Base-by-base conservation (phyloP, 2,797 vertebrate genomes). In the Dermochelys coriacea region DNA sequence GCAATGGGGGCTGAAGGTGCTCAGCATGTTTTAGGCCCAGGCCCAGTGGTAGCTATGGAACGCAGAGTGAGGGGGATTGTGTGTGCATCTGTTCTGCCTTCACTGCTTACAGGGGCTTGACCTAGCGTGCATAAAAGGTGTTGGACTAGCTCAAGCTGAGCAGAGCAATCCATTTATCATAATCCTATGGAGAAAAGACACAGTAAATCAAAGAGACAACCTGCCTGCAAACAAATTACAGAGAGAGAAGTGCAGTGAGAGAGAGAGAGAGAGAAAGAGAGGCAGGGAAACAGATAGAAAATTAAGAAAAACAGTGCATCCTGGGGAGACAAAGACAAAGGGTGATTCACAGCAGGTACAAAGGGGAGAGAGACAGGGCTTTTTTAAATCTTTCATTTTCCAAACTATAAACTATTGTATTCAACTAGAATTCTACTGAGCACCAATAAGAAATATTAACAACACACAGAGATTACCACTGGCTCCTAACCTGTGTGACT, bases 161-260 rank as follows among this genome's bases (percentile, higher is more conserved):
- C 95, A 97, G 97, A 59, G 96, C 97, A 97, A 98, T 96, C 98
- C 98, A 98, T 98, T 98, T 98, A 98, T 98, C 98, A 98, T 98
- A 98, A 98, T 98, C 97, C 97, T 96, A 97, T 96, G 4, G 49
- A 98, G 97, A 96, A 98, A 95, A 97, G 94, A 96, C 84, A 98
- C 96, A 97, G 98, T 98, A 98, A 98, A 98, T 98, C 98, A 98
- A 97, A 98, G 94, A 97, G 97, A 98, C 97, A 98, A 97, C 96
- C 95, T 61, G 97, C 95, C 96, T 98, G 97, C 97, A 98, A 98
- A 98, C 95, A 97, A 98, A 98, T 98, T 97, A 97, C 93, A 94
- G 41, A 93, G 90, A 82, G 87, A 81, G 71, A 80, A 54, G 90
- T 74, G 91, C 2, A 45, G 59, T 50, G 78, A 96, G 93, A 86